These are phyloP conservation scores for Ochropacha duplaris DNA, from an alignment of 2,888 invertebrate species.

Conservation along the genomic window DNA sequence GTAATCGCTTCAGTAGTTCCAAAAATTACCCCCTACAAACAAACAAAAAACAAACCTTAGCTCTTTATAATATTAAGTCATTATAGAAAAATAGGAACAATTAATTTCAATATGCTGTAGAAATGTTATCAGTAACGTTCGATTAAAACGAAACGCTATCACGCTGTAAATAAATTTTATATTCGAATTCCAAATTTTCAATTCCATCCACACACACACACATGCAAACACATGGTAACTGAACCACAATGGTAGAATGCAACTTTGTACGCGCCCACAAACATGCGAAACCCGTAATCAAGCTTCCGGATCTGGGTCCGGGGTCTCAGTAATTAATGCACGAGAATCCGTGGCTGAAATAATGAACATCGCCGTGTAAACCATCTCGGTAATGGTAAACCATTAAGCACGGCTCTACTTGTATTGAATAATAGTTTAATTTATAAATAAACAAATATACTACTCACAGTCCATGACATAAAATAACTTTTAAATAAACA, in stretches of 20 bases:
- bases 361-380: slow-evolving; percentile 25
- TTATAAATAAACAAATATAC: no score
- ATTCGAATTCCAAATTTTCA: slow-evolving; percentile 3
- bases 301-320: slow-evolving; percentile 27
- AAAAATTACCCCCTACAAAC: no score
- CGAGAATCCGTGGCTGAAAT: slow-evolving; percentile 29
- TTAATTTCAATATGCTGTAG: no score
- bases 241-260: slow-evolving; percentile 1
- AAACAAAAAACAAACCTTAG: no score
- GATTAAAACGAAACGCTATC: no score
- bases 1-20: no score
- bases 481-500: no score
- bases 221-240: background rate
- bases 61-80: no score
- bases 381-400: slow-evolving; percentile 20
- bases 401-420: slow-evolving; percentile 30
- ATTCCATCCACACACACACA: slow-evolving; percentile 2
- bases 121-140: no score
- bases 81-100: no score
- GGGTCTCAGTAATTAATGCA: slow-evolving; percentile 41
- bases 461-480: no score
- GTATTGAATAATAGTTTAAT: slow-evolving; percentile 21
- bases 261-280: slow-evolving; percentile 16
- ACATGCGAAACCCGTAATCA: slow-evolving; percentile 42
- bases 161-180: background rate